phyloP scores from a whole-genome alignment of 2,797 vertebrate species.

The Coregonus ussuriensis region DNA sequence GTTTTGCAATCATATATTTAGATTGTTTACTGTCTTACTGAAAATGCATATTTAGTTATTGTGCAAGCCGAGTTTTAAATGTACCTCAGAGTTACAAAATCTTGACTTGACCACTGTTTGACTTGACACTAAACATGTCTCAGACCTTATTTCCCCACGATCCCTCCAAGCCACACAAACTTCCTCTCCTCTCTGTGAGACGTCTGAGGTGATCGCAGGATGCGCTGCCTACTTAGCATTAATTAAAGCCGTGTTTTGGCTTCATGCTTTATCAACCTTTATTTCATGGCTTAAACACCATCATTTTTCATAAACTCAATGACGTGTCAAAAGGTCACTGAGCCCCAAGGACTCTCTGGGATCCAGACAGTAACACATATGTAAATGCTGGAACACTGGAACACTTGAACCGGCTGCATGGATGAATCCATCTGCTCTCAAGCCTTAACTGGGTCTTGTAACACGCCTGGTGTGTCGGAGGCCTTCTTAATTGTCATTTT shows the following conservation, averaged over 20 bases:
- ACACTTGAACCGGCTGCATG: conserved; percentile 37
- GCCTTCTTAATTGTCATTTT: conserved; percentile 73
- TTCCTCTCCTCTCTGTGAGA: conserved; percentile 12
- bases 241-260: conserved; percentile 55
- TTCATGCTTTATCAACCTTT: conserved; percentile 62
- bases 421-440: conserved; percentile 33
- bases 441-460: conserved; percentile 64
- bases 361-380: conserved; percentile 64
- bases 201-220: conserved; percentile 23
- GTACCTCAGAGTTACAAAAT: conserved; percentile 3
- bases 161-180: conserved; percentile 25
- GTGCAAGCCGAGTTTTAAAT: not conserved
- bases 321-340: conserved; percentile 68
- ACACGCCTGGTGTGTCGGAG: conserved; percentile 60
- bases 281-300: conserved; percentile 58
- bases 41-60: not conserved
- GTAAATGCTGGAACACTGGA: conserved; percentile 57
- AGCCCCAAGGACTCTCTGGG: conserved; percentile 51
- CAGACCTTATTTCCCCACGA: conserved; percentile 13
- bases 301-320: conserved; percentile 61
- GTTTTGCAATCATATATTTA: not conserved
- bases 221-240: conserved; percentile 35
- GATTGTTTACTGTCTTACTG: not conserved
- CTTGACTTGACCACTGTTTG: conserved; percentile 4
- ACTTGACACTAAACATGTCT: conserved; percentile 14